A percentile compares a stretch with the other conserved stretches of the same genome.
phyloP scores from a whole-genome alignment of 1,140 invertebrate genomes.

The Coboldia fuscipes region DNA sequence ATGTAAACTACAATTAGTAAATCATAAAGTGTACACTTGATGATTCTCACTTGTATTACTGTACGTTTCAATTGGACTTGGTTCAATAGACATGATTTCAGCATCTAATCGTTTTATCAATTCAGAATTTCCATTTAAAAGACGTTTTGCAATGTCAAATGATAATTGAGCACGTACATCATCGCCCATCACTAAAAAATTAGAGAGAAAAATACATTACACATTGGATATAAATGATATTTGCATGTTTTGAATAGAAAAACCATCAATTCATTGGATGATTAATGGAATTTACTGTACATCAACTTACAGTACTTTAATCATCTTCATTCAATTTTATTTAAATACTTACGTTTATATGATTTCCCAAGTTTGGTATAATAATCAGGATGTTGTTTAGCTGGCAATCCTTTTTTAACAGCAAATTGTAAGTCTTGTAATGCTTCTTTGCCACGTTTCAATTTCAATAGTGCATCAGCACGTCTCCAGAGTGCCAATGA shows the following conservation, averaged over 20 bases:
- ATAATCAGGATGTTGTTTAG: slow-evolving; percentile 29
- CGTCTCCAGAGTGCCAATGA: slow-evolving; percentile 33
- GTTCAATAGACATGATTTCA: slow-evolving; percentile 7
- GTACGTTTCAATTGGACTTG: background rate
- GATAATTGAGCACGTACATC: slow-evolving; percentile 29
- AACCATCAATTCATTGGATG: background rate
- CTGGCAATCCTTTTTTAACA: slow-evolving; percentile 30
- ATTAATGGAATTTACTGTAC: background rate
- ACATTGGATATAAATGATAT: background rate
- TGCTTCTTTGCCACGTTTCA: slow-evolving; percentile 27
- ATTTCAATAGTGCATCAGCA: slow-evolving; percentile 28
- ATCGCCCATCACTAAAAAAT: slow-evolving; percentile 21
- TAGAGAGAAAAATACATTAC: background rate
- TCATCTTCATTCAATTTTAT: background rate
- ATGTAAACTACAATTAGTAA: background rate
- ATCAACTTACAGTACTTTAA: background rate
- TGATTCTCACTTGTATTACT: background rate
- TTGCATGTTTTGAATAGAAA: background rate
- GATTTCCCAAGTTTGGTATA: slow-evolving; percentile 37
- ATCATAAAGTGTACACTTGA: background rate
- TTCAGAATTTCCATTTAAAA: slow-evolving; percentile 21
- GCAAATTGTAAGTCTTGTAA: slow-evolving; percentile 36
- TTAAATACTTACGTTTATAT: slow-evolving; percentile 24
- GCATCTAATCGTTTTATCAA: slow-evolving; percentile 9
- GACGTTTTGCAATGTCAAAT: slow-evolving; percentile 27